Evolutionary conservation across 2,888 invertebrate species (phyloP), one percentile per base, ranked within the genome.

Genomic region (Entomobrya proxima): DNA sequence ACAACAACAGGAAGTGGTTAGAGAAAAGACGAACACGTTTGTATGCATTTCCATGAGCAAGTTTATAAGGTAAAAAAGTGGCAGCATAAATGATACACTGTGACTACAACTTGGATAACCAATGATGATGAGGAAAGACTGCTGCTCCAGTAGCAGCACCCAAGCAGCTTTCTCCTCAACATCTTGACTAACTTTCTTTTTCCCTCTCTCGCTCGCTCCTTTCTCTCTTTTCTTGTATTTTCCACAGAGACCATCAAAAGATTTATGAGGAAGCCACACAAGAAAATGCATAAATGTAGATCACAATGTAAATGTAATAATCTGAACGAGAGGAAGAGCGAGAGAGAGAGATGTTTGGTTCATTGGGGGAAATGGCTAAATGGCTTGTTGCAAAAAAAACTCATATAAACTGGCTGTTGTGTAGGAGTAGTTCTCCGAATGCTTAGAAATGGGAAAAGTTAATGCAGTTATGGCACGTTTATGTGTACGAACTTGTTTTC

Each of bases 1-100:
- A 83, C 76, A 75, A 75, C 32, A 67, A 76, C 40, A 83, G 83
- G 74, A 64, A 74, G 50, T 74, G 79, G 50, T 78, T 61, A 47
- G 37, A 69, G 64, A 35, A 52, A 52, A 52, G 15, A 52, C 18
- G 18, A 9, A 55, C 55, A 21, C 9, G 15, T 47, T 47, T 4
- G 47, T 47, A 15, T 40, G 40, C 6, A 40, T 40, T 61, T 61
- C 30, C n/a, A 61, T 32, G 32, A 61, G 44, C 44, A 13, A 44
- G 61, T 61, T 61, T n/a, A 55, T 27, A 21, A 1, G 55, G 21
- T 27, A 24, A 44, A 52, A 2, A 40, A 67, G 40, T 67, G 24
- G 37, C 67, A 67, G 40, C 40, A 40, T 27, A 69, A 61, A 61
- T 32, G 24, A 44, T 44, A 40, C 4, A 2, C 13, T 30, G 11